A percentile compares a stretch with the other conserved stretches of the same genome.
Evolutionary conservation across 2,888 invertebrate genomes (phyloP).

Genomic region (Pseudolycoriella hygida): DNA sequence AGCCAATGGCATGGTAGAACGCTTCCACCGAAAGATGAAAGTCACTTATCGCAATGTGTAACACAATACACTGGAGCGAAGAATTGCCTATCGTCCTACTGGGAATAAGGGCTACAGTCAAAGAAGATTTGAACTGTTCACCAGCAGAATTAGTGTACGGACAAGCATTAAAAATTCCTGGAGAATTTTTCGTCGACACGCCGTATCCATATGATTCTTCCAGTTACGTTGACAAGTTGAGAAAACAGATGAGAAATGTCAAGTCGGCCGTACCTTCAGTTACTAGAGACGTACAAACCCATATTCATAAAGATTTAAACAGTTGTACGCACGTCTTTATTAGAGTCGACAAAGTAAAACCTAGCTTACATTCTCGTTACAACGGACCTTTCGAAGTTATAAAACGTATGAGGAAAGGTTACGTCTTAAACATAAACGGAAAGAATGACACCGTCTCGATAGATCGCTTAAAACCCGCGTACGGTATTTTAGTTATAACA

Average conservation of each 20-base stretch:
- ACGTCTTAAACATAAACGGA: slow-evolving; percentile 8
- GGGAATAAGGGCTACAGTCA: too few species aligned
- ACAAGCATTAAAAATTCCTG: too few species aligned
- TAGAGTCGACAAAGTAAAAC: slow-evolving; percentile 6
- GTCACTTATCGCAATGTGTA: neutral
- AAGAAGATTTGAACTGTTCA: too few species aligned
- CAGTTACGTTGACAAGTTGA: neutral
- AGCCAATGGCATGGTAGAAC: too few species aligned
- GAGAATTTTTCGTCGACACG: slow-evolving; percentile 7
- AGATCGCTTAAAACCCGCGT: too few species aligned
- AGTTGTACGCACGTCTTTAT: slow-evolving; percentile 8
- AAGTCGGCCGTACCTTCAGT: neutral
- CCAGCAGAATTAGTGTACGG: too few species aligned
- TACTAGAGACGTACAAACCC: slow-evolving; percentile 5
- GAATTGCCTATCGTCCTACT: slow-evolving; percentile 15
- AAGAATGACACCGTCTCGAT: slow-evolving; percentile 9
- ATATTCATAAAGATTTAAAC: slow-evolving; percentile 7
- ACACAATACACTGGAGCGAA: neutral
- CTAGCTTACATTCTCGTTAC: slow-evolving; percentile 6
- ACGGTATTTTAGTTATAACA: too few species aligned
- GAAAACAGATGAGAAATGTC: neutral
- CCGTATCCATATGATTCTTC: neutral
- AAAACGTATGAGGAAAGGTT: neutral
- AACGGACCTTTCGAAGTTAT: slow-evolving; percentile 3
- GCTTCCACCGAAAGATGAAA: slow-evolving; percentile 25